A percentile compares a stretch with the other conserved stretches of the same genome.
Conservation (phyloP, 2,888 invertebrate species). For the Acrobasis suavella region DNA sequence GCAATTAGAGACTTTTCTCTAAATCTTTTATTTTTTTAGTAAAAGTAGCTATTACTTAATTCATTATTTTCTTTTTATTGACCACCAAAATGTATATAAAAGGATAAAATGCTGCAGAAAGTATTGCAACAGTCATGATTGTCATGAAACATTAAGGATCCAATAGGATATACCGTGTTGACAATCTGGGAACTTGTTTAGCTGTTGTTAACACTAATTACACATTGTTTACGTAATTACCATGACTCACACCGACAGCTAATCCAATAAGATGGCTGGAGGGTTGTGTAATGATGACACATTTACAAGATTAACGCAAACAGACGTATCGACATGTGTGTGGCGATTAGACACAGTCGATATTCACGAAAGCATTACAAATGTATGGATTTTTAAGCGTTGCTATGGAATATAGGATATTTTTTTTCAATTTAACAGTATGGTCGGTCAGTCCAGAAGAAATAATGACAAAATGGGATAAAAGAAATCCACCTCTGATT, state of each 20-base stretch:
- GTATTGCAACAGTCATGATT: background rate
- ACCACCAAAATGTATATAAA: too few species aligned
- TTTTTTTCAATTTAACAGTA: too few species aligned
- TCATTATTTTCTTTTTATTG: too few species aligned
- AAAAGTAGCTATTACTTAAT: too few species aligned
- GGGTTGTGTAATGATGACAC: constrained; percentile 3
- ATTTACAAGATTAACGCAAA: constrained; percentile 17
- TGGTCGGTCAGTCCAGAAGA: too few species aligned
- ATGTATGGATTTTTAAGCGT: background rate
- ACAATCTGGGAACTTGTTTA: background rate
- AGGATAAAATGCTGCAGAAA: too few species aligned
- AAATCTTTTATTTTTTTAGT: too few species aligned
- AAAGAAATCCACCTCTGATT: too few species aligned
- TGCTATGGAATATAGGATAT: background rate
- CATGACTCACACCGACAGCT: background rate
- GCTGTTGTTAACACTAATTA: constrained; percentile 1
- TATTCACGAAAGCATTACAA: constrained; percentile 4
- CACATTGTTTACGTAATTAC: constrained; percentile 2
- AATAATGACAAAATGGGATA: too few species aligned
- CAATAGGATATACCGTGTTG: background rate
- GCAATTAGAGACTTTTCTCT: too few species aligned
- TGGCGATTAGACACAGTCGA: constrained; percentile 8
- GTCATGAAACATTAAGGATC: background rate
- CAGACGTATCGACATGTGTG: constrained; percentile 13
- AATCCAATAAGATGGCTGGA: constrained; percentile 10